A percentile compares a stretch with the other conserved stretches of the same genome.
Evolutionary conservation across 2,797 vertebrate genomes (phyloP).

Genomic region (Myripristis jacobus): DNA sequence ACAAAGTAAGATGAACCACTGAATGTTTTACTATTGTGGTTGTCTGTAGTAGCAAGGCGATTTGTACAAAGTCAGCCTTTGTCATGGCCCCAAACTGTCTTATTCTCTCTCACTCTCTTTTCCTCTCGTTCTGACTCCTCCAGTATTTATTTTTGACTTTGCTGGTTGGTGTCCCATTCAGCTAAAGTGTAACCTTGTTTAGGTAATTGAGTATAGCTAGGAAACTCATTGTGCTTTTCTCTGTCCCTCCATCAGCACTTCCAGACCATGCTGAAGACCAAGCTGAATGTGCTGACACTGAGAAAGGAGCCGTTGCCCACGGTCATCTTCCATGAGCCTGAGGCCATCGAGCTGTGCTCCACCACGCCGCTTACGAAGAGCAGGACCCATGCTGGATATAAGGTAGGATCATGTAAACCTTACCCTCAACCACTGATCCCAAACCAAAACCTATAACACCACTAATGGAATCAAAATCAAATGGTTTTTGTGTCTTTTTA

Average conservation of each 20-base stretch:
- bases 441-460: slow-evolving; percentile 62
- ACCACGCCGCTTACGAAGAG: slow-evolving; percentile 92
- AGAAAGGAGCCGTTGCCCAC: slow-evolving; percentile 96
- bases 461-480: slow-evolving; percentile 63
- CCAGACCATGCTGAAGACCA: slow-evolving; percentile 99
- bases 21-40: no score
- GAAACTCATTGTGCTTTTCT: neutral
- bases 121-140: neutral
- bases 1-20: no score
- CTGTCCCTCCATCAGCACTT: slow-evolving; percentile 87
- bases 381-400: slow-evolving; percentile 91
- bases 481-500: slow-evolving; percentile 27
- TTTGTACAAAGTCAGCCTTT: no score
- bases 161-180: no score
- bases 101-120: neutral
- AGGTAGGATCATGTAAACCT: slow-evolving; percentile 84
- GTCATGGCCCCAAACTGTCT: neutral
- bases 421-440: slow-evolving; percentile 50
- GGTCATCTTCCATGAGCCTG: slow-evolving; percentile 97
- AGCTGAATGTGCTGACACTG: slow-evolving; percentile 97
- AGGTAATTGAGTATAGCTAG: neutral
- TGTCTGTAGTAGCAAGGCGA: no score
- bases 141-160: no score
- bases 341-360: slow-evolving; percentile 97
- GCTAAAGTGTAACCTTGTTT: no score